Conservation (phyloP, 2,888 invertebrate species). For the Lycaena phlaeas region DNA sequence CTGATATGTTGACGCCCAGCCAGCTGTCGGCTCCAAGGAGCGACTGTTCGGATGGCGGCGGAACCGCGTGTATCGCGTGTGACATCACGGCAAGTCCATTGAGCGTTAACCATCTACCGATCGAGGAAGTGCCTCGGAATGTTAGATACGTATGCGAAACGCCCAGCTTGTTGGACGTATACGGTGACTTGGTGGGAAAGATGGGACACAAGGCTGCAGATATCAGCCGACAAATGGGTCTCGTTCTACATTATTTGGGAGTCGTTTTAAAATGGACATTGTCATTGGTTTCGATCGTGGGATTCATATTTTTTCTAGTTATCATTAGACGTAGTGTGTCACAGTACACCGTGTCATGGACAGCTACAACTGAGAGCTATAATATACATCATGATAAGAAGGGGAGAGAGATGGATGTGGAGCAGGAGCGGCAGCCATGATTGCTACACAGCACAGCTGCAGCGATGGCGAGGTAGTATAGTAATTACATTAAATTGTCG, state of each 20-base stretch:
- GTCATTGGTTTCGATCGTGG: slow-evolving; percentile 3
- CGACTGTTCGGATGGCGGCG: background rate
- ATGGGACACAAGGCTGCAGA: background rate
- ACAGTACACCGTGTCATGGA: background rate
- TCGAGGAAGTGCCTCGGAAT: background rate
- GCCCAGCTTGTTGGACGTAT: slow-evolving; percentile 1
- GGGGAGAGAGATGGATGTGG: no score
- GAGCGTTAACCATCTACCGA: background rate
- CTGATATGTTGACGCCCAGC: slow-evolving; percentile 2
- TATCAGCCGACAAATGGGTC: background rate
- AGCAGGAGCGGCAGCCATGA: no score
- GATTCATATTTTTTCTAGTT: background rate
- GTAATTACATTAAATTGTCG: no score
- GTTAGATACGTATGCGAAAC: slow-evolving; percentile 2
- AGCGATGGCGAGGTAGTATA: no score
- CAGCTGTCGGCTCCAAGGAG: background rate
- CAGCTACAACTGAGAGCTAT: no score
- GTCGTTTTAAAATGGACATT: slow-evolving; percentile 5
- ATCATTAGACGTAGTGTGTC: background rate
- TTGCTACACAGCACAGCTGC: no score
- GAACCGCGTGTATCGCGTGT: background rate
- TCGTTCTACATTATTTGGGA: background rate
- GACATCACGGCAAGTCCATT: background rate
- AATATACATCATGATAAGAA: no score
- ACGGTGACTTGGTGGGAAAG: slow-evolving; percentile 1